Evolutionary conservation across 2,113 vertebrate species (phyloP).

Genomic region (Ifrita kowaldi): DNA sequence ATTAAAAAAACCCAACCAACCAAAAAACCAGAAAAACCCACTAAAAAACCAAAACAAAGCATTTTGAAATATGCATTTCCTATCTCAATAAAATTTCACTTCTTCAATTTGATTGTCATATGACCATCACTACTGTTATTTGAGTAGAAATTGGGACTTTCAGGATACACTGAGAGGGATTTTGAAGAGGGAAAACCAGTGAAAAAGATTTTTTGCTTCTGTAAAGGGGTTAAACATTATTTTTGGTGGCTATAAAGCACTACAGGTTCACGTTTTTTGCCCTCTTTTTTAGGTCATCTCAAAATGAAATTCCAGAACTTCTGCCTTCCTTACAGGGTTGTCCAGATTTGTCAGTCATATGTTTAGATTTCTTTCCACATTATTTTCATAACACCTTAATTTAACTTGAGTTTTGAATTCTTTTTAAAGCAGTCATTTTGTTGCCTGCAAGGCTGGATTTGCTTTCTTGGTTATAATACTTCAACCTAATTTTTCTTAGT

Average conservation of each 20-base stretch:
- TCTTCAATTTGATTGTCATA: background rate
- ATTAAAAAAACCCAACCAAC: background rate
- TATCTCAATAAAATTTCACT: background rate
- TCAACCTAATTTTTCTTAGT: background rate
- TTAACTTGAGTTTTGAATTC: background rate
- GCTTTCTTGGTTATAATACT: background rate
- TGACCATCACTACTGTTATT: background rate
- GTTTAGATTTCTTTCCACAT: background rate
- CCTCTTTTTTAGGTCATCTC: background rate
- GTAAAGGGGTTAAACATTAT: background rate
- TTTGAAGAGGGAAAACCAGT: background rate
- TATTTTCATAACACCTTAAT: background rate
- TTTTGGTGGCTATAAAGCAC: background rate
- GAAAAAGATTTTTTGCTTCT: background rate
- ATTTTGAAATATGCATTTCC: background rate
- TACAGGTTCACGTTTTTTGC: background rate
- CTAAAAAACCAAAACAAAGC: background rate
- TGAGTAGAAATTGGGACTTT: background rate
- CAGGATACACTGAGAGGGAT: background rate
- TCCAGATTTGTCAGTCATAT: background rate
- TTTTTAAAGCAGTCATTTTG: background rate
- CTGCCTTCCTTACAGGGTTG: background rate
- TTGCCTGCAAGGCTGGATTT: background rate
- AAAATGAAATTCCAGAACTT: background rate
- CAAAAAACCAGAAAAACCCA: background rate